Percentiles rank a stretch among this genome's conserved stretches.
These are phyloP conservation scores for Misgurnus anguillicaudatus DNA, from an alignment of 2,113 vertebrate genomes.

Conservation along the genomic window DNA sequence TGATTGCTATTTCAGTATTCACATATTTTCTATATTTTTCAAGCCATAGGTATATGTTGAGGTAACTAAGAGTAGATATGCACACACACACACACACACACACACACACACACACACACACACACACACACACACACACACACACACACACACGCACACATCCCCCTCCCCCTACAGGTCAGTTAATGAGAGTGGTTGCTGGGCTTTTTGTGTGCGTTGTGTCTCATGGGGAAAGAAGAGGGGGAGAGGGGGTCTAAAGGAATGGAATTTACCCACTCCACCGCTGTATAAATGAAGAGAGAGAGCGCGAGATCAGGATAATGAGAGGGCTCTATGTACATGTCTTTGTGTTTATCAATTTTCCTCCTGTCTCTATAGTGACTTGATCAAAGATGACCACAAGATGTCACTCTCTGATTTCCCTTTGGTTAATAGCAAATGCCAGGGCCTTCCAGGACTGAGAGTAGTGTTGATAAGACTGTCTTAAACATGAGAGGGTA, in stretches of 20 bases:
- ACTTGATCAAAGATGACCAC: constrained; percentile 56
- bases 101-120: constrained; percentile 34
- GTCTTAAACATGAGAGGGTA: not conserved
- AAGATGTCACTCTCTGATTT: constrained; percentile 51
- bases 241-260: constrained; percentile 38
- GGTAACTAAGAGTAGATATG: not conserved
- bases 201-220: constrained; percentile 52
- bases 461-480: not conserved
- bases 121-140: constrained; percentile 22
- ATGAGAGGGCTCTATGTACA: constrained; percentile 22
- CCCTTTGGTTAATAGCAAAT: not conserved
- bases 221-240: constrained; percentile 45
- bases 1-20: constrained; percentile 30
- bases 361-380: constrained; percentile 16
- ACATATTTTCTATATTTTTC: not conserved
- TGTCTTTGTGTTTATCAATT: constrained; percentile 45
- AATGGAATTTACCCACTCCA: constrained; percentile 57
- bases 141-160: constrained; percentile 18
- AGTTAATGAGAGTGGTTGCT: constrained; percentile 60
- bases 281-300: constrained; percentile 50
- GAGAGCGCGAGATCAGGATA: constrained; percentile 42
- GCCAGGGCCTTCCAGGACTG: not conserved
- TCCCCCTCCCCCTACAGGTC: constrained; percentile 52
- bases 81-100: constrained; percentile 25
- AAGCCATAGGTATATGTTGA: not conserved